Evolutionary conservation across 2,113 vertebrate genomes (phyloP), one percentile per base, ranked within the genome.

Genomic region (Aegithalos caudatus): DNA sequence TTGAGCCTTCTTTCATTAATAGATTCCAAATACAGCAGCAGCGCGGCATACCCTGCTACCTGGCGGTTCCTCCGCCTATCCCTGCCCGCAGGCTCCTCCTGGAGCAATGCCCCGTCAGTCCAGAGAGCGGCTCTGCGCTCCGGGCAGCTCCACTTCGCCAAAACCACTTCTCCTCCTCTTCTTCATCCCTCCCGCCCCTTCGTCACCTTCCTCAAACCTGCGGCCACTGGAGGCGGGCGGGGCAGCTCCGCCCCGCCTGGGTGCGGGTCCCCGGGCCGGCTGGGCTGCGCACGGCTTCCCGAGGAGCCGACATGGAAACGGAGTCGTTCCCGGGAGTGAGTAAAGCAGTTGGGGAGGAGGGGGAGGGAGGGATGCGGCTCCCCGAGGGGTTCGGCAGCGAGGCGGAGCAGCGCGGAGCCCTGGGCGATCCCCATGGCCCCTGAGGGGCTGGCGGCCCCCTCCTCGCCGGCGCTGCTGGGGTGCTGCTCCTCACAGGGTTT

Each of bases 401-500:
- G 27, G 40, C 4, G 42, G 7, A 27, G 25, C 25, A 8, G 56
- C 13, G 25, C 48, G 5, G 38, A 24, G n/a, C 51, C 44, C 42
- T 2, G 31, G 51, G 33, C 56, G 13, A 23, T 10, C 5, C 8
- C 38, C 58, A 1, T 35, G 6, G 11, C 37, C 12, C 18, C 44
- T 3, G 25, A 1, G 22, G 28, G 31, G 25, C 54, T 5, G 70
- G 42, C 35, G 8, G 54, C 17, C 20, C 1, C 27, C 7, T 44
- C 11, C 51, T 25, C 12, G 18, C 64, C 22, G 42, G 1, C 54
- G 23, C 35, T 1, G 4, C 1, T 18, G 3, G 13, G 27, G 12
- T 1, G 0, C 53, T 9, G 50, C n/a, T 45, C 27, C 8, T 33
- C 50, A 0, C 19, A 8, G 25, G 1, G 18, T 5, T 47, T 51